Evolutionary conservation across 2,113 vertebrate genomes (phyloP).

Genomic region (Leptocoma aspasia): DNA sequence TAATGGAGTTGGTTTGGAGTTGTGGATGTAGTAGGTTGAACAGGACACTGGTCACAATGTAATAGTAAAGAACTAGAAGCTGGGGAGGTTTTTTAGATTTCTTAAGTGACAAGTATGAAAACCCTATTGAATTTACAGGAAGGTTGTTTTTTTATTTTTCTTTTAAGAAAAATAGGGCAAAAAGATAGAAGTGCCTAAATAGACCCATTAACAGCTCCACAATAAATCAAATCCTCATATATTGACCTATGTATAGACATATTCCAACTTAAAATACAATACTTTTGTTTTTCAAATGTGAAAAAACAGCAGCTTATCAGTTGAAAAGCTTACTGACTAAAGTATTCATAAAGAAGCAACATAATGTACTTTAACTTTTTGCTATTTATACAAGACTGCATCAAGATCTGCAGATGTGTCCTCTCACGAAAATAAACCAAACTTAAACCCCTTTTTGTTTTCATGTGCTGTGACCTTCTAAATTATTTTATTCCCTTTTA

Average conservation of each 20-base stretch:
- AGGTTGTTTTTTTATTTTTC: neutral
- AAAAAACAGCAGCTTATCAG: neutral
- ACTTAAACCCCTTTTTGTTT: neutral
- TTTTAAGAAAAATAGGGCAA: neutral
- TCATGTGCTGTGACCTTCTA: neutral
- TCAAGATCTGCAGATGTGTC: neutral
- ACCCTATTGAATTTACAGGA: neutral
- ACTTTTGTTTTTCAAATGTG: neutral
- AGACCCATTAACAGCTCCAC: neutral
- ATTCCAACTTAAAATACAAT: neutral
- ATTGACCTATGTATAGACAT: neutral
- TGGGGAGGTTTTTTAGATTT: neutral
- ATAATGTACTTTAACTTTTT: neutral
- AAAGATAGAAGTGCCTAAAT: neutral
- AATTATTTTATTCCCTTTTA: neutral
- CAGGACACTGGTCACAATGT: neutral
- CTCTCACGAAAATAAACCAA: neutral
- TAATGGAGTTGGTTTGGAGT: neutral
- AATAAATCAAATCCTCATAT: neutral
- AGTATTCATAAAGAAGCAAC: neutral
- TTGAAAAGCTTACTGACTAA: neutral
- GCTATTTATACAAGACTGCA: neutral
- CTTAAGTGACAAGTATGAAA: neutral
- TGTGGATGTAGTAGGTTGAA: neutral
- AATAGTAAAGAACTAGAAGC: neutral